These are phyloP conservation scores for Temnothorax longispinosus DNA, from an alignment of 1,140 invertebrate species.

Conservation along the genomic window DNA sequence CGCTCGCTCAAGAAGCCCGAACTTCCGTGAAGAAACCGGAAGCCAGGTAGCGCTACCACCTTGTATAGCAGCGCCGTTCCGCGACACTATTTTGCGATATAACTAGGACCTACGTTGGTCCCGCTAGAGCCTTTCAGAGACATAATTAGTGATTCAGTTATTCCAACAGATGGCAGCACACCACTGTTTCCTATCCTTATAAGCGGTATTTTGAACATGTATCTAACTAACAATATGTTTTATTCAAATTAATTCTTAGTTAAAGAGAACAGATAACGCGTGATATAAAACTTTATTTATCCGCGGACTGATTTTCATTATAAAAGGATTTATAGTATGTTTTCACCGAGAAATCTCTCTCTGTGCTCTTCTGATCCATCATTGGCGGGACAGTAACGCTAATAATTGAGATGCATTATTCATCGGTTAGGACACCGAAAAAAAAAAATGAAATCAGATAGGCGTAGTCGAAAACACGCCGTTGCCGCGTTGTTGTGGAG, in stretches of 20 bases:
- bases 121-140: no score
- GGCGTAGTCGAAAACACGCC: constrained; percentile 51
- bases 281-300: not conserved
- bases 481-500: constrained; percentile 34
- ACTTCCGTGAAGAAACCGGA: no score
- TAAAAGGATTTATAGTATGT: not conserved
- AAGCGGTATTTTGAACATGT: no score
- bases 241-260: not conserved
- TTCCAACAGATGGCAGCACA: no score
- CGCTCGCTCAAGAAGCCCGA: no score
- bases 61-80: no score
- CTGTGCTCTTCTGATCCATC: constrained; percentile 15
- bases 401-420: constrained; percentile 69
- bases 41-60: no score
- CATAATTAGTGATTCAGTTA: no score
- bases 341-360: not conserved
- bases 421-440: constrained; percentile 50
- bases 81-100: no score
- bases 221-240: not conserved
- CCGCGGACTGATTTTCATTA: not conserved
- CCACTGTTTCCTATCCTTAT: no score
- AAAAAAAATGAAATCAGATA: constrained; percentile 40
- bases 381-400: constrained; percentile 31
- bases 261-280: not conserved
- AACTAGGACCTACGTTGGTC: no score